Base-by-base conservation (phyloP, 1,140 invertebrate genomes). In the Aphelinus certus region DNA sequence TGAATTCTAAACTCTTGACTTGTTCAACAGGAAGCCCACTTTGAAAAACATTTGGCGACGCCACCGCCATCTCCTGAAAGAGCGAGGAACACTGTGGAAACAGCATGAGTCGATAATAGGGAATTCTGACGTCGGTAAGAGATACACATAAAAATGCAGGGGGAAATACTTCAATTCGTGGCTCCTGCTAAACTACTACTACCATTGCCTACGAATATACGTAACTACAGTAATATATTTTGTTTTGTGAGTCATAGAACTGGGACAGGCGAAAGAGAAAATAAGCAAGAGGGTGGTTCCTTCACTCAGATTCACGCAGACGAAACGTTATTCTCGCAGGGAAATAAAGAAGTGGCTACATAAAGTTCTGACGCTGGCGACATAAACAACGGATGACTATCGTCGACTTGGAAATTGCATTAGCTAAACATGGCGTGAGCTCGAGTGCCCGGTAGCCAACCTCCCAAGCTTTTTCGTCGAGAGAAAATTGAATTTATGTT, bases 251-350 rank as follows among this genome's bases (percentile, higher is more conserved):
- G 26, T 26, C 26, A 26, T 26, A 26, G 26, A 26, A 26, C 26
- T 26, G 26, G 26, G 26, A 26, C 26, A 26, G 26, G 26, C 26
- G 26, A 26, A 26, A 26, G 26, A 26, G 77, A 64, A 56, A 71
- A 78, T 78, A 78, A 80, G 79, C 77, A 79, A 77, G 64, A 80
- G 79, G 73, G 76, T 79, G 75, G 64, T 42, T 65, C 45, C 49
- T 47, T 10, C 6, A 48, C 4, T 47, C 10, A 60, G 42, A 3
- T 60, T 62, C 71, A 77, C 45, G 58, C 73, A 75, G 68, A 81
- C 79, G 79, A 83, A 81, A 84, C 80, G 78, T 81, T 82, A 81
- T 83, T 79, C 79, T 81, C 57, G 49, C 26, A 55, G 43, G 48
- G 48, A 74, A 49, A 61, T 70, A 76, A 79, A 80, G 75, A 80